These are phyloP conservation scores for Neoascia interrupta DNA, from an alignment of 2,888 invertebrate genomes.

Conservation along the genomic window DNA sequence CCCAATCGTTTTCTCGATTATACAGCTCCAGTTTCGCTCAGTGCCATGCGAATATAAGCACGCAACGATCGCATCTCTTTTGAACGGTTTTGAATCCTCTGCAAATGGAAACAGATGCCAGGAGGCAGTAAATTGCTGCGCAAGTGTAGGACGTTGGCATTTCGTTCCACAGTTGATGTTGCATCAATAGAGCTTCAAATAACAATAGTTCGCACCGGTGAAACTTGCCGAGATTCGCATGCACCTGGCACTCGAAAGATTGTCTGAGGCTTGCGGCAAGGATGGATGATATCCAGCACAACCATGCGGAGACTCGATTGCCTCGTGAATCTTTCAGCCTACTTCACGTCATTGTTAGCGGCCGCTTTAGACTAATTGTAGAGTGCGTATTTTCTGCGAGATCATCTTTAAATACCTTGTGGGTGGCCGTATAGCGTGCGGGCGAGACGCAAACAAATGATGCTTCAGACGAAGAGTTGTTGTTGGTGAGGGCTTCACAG, in stretches of 20 bases:
- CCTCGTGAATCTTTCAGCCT: conserved; percentile 64
- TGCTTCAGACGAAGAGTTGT: too few relatives aligned
- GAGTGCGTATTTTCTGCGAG: conserved; percentile 64
- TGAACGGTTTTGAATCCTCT: conserved; percentile 31
- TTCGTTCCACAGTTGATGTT: background rate
- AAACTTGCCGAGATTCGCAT: conserved; percentile 28
- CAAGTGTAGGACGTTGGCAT: conserved; percentile 46
- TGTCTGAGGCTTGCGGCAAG: conserved; percentile 17
- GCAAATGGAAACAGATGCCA: conserved; percentile 21
- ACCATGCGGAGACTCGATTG: conserved; percentile 28
- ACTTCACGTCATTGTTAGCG: conserved; percentile 64
- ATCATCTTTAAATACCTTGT: conserved; percentile 29
- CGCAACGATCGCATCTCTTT: conserved; percentile 30
- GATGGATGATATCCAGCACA: conserved; percentile 24
- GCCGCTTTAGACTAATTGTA: conserved; percentile 65
- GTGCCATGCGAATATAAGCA: conserved; percentile 36
- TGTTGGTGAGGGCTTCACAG: too few relatives aligned
- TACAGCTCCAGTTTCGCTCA: conserved; percentile 1
- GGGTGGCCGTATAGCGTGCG: conserved; percentile 17
- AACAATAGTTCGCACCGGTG: too few relatives aligned
- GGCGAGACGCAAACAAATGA: background rate
- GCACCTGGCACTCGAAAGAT: conserved; percentile 17
- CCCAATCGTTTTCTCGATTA: conserved; percentile 1
- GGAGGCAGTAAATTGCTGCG: conserved; percentile 43
- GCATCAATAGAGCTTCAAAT: conserved; percentile 18